These are phyloP conservation scores for Gymnarchus niloticus DNA, from an alignment of 2,113 vertebrate genomes.

Conservation along the genomic window DNA sequence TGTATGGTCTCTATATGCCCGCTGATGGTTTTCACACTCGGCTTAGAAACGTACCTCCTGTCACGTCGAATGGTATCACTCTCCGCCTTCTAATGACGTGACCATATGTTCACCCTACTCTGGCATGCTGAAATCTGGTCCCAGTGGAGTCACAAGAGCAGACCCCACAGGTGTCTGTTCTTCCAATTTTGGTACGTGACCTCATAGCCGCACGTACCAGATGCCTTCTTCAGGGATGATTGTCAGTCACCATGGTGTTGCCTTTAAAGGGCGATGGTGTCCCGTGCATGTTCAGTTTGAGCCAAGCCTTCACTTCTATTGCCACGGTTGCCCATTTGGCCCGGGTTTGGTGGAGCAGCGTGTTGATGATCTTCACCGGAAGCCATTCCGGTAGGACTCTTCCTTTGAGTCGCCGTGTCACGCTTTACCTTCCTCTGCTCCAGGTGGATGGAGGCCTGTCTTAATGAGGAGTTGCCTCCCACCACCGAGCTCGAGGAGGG, in stretches of 20 bases:
- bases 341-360: background rate
- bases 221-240: too few species aligned
- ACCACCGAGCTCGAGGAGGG: conserved; percentile 97
- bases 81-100: background rate
- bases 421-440: background rate
- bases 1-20: background rate
- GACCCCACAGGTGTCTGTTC: background rate
- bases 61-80: background rate
- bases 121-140: too few species aligned
- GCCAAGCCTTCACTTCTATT: background rate
- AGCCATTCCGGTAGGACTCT: background rate
- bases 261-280: background rate
- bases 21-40: background rate
- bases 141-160: background rate
- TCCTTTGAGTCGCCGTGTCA: background rate
- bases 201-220: too few species aligned
- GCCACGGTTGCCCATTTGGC: background rate
- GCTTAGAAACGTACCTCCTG: background rate
- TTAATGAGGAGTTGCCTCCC: conserved; percentile 87
- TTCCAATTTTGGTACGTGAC: too few species aligned
- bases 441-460: conserved; percentile 98
- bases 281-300: background rate
- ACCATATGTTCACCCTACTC: too few species aligned
- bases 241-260: too few species aligned
- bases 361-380: background rate